A percentile compares a stretch with the other conserved stretches of the same genome.
Evolutionary conservation across 2,888 invertebrate genomes (phyloP).

Genomic region (Scrobipalpa costella): DNA sequence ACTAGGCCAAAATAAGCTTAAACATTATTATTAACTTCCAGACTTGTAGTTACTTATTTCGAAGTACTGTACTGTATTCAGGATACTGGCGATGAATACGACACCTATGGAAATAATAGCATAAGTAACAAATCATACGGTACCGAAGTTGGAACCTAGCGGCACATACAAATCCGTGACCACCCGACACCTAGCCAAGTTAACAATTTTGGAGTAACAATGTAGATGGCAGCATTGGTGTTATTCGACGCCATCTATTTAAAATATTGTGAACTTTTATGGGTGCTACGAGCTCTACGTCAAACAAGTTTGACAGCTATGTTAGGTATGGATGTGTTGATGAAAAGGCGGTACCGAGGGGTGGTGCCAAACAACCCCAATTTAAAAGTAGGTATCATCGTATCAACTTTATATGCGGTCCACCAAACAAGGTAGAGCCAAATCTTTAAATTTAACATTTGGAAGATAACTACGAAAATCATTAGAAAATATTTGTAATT

Average conservation of each 20-base stretch:
- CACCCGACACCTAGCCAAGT: background rate
- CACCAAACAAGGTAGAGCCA: background rate
- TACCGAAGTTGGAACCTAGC: too few relatives aligned
- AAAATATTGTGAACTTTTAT: background rate
- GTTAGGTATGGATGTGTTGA: slow-evolving; percentile 34
- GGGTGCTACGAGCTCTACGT: background rate
- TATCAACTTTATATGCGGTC: slow-evolving; percentile 24
- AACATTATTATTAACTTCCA: too few relatives aligned
- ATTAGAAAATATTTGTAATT: too few relatives aligned
- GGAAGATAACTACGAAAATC: background rate
- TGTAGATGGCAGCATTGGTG: slow-evolving; percentile 16
- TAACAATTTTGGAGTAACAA: background rate
- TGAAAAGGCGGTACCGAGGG: slow-evolving; percentile 57
- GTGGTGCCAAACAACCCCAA: slow-evolving; percentile 54
- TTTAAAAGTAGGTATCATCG: slow-evolving; percentile 44
- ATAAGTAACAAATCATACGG: background rate
- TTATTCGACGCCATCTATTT: slow-evolving; percentile 20
- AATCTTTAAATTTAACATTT: background rate
- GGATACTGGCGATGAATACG: background rate
- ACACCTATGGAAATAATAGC: background rate
- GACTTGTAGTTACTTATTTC: too few relatives aligned
- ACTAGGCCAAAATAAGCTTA: too few relatives aligned
- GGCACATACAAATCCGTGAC: background rate
- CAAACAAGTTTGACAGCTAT: slow-evolving; percentile 10
- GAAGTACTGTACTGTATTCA: background rate